Evolutionary conservation across 2,113 vertebrate genomes (phyloP).

Genomic region (Pseudorectes ferrugineus): DNA sequence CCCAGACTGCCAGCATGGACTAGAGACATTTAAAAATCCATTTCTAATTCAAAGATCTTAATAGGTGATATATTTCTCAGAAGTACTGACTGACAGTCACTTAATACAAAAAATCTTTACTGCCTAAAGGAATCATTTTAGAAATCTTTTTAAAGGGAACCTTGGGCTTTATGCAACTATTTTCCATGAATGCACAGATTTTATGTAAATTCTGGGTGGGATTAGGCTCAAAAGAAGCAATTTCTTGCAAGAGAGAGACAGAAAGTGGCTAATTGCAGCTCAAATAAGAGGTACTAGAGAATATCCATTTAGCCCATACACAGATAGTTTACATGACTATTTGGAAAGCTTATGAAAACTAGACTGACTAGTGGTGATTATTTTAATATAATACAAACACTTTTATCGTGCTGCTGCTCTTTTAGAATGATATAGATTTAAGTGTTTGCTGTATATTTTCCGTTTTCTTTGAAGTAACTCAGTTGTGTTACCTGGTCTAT

Average conservation of each 20-base stretch:
- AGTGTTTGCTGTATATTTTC: background rate
- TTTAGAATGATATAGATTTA: background rate
- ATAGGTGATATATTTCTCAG: background rate
- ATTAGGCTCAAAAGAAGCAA: background rate
- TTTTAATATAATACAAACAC: background rate
- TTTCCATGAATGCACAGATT: background rate
- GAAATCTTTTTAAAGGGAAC: background rate
- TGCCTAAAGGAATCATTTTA: background rate
- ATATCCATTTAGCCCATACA: background rate
- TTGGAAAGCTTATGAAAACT: background rate
- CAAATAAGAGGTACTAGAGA: background rate
- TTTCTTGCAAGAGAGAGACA: background rate
- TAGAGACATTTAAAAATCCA: background rate
- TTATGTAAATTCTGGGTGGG: background rate
- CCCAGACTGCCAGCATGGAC: background rate
- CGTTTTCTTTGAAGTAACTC: background rate
- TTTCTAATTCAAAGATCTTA: slow-evolving; percentile 4
- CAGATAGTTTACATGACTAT: background rate
- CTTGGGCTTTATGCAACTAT: background rate
- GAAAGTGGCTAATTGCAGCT: background rate
- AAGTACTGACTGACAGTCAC: background rate
- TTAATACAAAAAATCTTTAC: background rate
- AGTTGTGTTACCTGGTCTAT: background rate
- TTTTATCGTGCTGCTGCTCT: background rate
- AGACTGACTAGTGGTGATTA: background rate